A percentile compares a stretch with the other conserved stretches of the same genome.
Conservation (phyloP, 2,797 vertebrate genomes). For the Sylvilagus floridanus region DNA sequence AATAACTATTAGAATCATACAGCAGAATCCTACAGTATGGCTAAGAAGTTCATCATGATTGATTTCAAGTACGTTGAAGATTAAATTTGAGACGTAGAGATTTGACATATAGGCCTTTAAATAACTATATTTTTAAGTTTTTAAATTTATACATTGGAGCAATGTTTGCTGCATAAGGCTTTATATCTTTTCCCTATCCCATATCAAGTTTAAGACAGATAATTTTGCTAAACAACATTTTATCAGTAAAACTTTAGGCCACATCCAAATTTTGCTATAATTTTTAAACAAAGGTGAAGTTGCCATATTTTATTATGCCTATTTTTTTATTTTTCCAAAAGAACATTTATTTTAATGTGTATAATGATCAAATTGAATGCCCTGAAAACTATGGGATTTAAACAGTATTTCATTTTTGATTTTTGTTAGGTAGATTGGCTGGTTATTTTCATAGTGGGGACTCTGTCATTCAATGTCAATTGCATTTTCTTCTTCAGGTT, state of each 20-base stretch:
- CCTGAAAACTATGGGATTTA: not conserved
- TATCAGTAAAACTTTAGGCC: constrained; percentile 2
- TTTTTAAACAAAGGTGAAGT: constrained; percentile 13
- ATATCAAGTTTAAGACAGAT: not conserved
- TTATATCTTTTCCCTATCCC: rapidly evolving
- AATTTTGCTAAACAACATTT: not conserved
- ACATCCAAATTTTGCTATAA: not conserved
- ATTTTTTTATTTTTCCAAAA: not conserved
- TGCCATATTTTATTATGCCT: constrained; percentile 2
- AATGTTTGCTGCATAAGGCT: not conserved
- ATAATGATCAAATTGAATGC: constrained; percentile 28
- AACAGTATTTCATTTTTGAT: not conserved
- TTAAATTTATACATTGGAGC: not conserved
- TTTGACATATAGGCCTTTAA: not conserved
- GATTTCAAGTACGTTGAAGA: not conserved
- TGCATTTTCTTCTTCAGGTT: constrained; percentile 35
- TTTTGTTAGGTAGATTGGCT: constrained; percentile 13
- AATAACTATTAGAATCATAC: constrained; percentile 4
- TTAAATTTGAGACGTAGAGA: not conserved
- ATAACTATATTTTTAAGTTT: not conserved
- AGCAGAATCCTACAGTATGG: not conserved
- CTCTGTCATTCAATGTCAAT: not conserved
- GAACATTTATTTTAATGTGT: constrained; percentile 1
- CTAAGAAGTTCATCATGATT: not conserved
- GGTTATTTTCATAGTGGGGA: constrained; percentile 1